Conservation (phyloP, 2,113 vertebrate species). For the Lophura nycthemera region DNA sequence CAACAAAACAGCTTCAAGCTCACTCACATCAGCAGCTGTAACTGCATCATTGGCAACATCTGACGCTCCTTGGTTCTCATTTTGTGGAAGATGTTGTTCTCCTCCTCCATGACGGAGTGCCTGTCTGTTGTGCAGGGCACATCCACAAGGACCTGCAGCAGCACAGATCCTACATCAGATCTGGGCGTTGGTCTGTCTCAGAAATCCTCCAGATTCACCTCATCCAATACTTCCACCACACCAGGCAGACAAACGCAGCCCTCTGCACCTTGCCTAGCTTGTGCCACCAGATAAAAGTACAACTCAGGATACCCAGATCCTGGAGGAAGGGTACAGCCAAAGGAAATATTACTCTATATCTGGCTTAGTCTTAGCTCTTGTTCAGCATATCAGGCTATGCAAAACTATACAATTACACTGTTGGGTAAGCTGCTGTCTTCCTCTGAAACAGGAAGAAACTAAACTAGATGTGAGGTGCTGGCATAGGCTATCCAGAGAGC, state of each 20-base stretch:
- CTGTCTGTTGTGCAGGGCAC: constrained; percentile 95
- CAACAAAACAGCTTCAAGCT: fast-evolving
- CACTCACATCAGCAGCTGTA: constrained; percentile 91
- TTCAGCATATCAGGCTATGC: background rate
- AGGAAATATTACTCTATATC: background rate
- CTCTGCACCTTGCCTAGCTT: background rate
- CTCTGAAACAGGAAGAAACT: background rate
- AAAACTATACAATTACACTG: background rate
- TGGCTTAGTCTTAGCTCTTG: background rate
- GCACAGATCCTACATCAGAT: background rate
- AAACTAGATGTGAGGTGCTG: background rate
- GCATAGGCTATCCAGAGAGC: too few relatives aligned
- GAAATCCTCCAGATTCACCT: fast-evolving
- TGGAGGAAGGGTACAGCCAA: background rate
- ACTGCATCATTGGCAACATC: constrained; percentile 88
- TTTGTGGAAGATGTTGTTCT: constrained; percentile 92
- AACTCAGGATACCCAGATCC: background rate
- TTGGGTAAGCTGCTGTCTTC: background rate
- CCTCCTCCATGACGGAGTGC: constrained; percentile 88
- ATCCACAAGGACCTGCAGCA: constrained; percentile 91
- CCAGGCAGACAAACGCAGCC: background rate
- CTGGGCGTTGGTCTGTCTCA: background rate
- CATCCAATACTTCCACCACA: background rate
- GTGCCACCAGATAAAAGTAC: background rate
- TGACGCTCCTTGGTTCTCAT: constrained; percentile 86